Conservation (phyloP, 1,140 invertebrate genomes). For the Fragariocoptes setiger region DNA sequence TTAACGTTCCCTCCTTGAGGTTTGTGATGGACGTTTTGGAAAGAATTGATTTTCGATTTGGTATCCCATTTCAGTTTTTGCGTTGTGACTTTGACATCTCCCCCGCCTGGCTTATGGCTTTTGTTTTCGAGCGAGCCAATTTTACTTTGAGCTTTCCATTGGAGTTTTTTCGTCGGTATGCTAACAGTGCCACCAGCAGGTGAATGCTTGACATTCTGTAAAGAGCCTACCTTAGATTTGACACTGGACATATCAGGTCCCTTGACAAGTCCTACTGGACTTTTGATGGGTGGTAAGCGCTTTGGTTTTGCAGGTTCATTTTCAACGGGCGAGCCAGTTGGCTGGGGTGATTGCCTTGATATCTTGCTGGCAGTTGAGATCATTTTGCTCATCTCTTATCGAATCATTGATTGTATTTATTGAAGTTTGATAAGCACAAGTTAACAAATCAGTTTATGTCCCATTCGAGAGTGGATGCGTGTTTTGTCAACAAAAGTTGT, state of each 20-base stretch:
- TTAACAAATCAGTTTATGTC: too few relatives aligned
- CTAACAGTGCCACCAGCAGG: conserved; percentile 23
- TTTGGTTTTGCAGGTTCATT: background rate
- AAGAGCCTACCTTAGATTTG: conserved; percentile 67
- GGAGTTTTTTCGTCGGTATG: conserved; percentile 7
- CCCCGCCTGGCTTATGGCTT: conserved; percentile 58
- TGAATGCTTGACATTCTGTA: conserved; percentile 65
- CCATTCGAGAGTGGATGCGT: too few relatives aligned
- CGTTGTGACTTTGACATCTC: conserved; percentile 65
- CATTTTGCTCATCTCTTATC: too few relatives aligned
- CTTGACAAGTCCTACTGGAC: conserved; percentile 56
- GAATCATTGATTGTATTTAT: too few relatives aligned
- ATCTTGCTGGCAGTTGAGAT: too few relatives aligned
- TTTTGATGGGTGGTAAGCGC: conserved; percentile 54
- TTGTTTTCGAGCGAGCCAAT: conserved; percentile 73
- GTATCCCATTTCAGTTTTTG: conserved; percentile 66
- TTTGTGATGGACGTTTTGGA: conserved; percentile 55
- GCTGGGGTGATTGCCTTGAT: too few relatives aligned
- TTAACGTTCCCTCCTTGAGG: conserved; percentile 62
- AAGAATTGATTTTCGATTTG: conserved; percentile 38
- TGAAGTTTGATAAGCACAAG: too few relatives aligned
- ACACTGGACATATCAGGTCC: conserved; percentile 66
- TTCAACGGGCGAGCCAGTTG: too few relatives aligned
- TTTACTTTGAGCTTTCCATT: conserved; percentile 39
- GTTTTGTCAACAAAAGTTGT: too few relatives aligned